phyloP scores from a whole-genome alignment of 1,140 invertebrate species.

The Lasioglossum baleicum region DNA sequence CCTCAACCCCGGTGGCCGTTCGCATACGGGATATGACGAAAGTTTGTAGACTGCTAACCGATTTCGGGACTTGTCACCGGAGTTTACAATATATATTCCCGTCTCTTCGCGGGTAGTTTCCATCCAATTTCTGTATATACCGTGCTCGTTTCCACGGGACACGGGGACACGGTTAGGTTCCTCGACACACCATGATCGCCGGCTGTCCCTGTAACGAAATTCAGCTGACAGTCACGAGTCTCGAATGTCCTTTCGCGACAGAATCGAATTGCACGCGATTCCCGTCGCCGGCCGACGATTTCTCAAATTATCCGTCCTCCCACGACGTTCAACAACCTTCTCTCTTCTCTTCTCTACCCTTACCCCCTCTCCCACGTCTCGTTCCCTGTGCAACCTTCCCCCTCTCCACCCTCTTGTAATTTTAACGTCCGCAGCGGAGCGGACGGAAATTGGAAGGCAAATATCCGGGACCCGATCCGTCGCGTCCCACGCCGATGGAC shows the following conservation, averaged over 20 bases:
- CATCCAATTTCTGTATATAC: slow-evolving; percentile 39
- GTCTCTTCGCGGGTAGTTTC: slow-evolving; percentile 37
- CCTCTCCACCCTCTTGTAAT: not conserved
- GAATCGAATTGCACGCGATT: slow-evolving; percentile 23
- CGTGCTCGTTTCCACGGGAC: slow-evolving; percentile 32
- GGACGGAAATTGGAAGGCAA: slow-evolving; percentile 13
- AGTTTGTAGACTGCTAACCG: slow-evolving; percentile 47
- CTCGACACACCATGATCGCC: not conserved
- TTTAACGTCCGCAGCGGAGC: not conserved
- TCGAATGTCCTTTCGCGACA: not conserved
- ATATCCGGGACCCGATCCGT: not conserved
- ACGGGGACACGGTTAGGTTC: not conserved
- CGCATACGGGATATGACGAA: slow-evolving; percentile 49
- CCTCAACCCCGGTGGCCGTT: not conserved
- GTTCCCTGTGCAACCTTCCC: not conserved
- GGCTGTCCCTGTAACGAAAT: slow-evolving; percentile 18
- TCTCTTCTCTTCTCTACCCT: not conserved
- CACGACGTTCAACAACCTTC: not conserved
- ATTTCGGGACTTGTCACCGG: slow-evolving; percentile 48
- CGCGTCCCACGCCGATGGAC: not conserved
- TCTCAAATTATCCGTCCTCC: not conserved
- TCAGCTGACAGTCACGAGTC: slow-evolving; percentile 33
- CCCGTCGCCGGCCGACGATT: not conserved
- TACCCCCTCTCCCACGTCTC: not conserved
- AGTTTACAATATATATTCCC: slow-evolving; percentile 49